Conservation (phyloP, 2,888 invertebrate genomes). For the Ornithoptera alexandrae region DNA sequence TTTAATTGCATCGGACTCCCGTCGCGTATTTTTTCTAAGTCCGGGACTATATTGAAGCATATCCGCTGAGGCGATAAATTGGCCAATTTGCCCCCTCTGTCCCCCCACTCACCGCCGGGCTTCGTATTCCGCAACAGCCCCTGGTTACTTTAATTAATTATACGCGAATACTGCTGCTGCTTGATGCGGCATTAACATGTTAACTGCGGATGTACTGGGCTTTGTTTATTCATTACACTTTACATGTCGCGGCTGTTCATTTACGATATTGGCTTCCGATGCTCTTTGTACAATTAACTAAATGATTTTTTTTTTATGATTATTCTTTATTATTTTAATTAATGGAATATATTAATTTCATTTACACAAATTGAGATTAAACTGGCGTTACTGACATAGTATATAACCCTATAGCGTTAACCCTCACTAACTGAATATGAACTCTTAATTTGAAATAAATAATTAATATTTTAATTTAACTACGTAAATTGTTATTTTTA, state of each 20-base stretch:
- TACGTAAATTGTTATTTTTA: too few species aligned
- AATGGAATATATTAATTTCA: too few species aligned
- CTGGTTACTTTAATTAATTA: conserved; percentile 30
- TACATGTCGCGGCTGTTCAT: conserved; percentile 9
- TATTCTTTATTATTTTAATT: too few species aligned
- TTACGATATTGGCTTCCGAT: conserved; percentile 5
- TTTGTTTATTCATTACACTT: conserved; percentile 14
- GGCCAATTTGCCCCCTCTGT: conserved; percentile 54
- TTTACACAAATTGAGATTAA: too few species aligned
- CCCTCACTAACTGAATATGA: too few species aligned
- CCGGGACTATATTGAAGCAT: conserved; percentile 9
- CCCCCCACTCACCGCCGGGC: conserved; percentile 22
- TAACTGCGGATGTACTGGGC: conserved; percentile 9
- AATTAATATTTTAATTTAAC: too few species aligned
- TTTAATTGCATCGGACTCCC: not conserved
- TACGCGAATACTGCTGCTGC: conserved; percentile 18
- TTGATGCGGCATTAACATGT: conserved; percentile 26
- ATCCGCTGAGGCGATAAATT: conserved; percentile 54
- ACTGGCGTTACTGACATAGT: too few species aligned
- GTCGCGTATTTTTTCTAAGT: conserved; percentile 2
- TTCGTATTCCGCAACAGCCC: conserved; percentile 15
- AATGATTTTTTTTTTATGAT: too few species aligned
- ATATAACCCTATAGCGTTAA: too few species aligned
- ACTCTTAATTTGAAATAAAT: too few species aligned
- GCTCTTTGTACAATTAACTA: too few species aligned